A percentile compares a stretch with the other conserved stretches of the same genome.
Evolutionary conservation across 2,888 invertebrate species (phyloP).

Genomic region (Lycocerus yunnanus): DNA sequence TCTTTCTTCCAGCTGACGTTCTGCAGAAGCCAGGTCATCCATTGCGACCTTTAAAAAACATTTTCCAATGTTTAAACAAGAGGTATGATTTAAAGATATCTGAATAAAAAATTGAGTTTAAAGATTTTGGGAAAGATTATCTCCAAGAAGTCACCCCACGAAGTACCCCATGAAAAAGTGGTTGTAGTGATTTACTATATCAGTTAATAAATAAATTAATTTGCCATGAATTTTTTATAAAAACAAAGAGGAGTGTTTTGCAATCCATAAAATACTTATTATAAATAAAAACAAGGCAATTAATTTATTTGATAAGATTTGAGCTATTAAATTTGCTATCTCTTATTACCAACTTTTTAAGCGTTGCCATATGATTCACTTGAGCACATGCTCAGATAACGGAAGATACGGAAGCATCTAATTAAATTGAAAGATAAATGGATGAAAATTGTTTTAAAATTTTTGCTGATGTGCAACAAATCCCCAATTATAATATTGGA

Average conservation of each 20-base stretch:
- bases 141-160: too few species aligned
- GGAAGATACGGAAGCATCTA: background rate
- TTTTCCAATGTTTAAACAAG: too few species aligned
- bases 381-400: background rate
- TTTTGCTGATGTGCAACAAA: background rate
- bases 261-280: background rate
- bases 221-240: background rate
- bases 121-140: too few species aligned
- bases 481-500: background rate
- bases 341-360: background rate
- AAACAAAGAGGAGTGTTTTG: background rate
- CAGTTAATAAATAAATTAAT: background rate
- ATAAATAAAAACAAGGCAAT: background rate
- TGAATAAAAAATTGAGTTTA: too few species aligned
- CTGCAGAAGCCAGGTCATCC: conserved; percentile 86
- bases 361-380: background rate
- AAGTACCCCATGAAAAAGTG: too few species aligned
- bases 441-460: background rate
- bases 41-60: conserved; percentile 67
- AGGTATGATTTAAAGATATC: too few species aligned
- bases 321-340: background rate
- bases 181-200: background rate
- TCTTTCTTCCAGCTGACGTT: conserved; percentile 86
- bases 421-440: background rate
- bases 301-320: background rate